phyloP scores from a whole-genome alignment of 2,797 vertebrate species.

The Sebastes hubbsi region DNA sequence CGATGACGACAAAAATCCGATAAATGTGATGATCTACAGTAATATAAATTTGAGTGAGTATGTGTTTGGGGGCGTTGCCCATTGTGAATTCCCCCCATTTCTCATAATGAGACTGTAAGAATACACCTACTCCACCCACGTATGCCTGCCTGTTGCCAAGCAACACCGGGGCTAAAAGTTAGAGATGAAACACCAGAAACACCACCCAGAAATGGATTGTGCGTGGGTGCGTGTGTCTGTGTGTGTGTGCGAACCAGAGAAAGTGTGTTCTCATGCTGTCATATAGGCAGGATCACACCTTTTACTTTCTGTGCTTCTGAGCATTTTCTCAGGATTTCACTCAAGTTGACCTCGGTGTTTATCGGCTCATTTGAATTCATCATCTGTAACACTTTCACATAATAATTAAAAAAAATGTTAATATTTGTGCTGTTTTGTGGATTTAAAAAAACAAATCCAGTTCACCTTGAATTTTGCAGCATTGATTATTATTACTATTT shows the following conservation, averaged over 20 bases:
- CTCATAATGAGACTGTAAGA: conserved; percentile 59
- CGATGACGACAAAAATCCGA: neutral
- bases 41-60: neutral
- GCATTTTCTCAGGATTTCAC: neutral
- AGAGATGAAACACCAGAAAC: conserved; percentile 14
- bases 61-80: conserved; percentile 29
- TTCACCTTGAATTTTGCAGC: neutral
- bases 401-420: neutral
- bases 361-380: neutral
- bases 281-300: conserved; percentile 37
- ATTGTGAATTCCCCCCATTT: conserved; percentile 59
- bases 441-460: neutral
- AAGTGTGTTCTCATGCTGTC: conserved; percentile 55
- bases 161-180: conserved; percentile 4
- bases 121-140: conserved; percentile 46
- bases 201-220: conserved; percentile 15
- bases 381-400: neutral
- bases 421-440: neutral
- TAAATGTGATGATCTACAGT: neutral
- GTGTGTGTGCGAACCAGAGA: conserved; percentile 33
- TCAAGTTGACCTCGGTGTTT: neutral
- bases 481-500: neutral
- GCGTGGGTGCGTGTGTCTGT: neutral
- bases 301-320: conserved; percentile 51
- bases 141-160: conserved; percentile 8